Percentiles rank a stretch among this genome's conserved stretches.
These are phyloP conservation scores for Sinella curviseta DNA, from an alignment of 1,140 invertebrate species.

Conservation along the genomic window DNA sequence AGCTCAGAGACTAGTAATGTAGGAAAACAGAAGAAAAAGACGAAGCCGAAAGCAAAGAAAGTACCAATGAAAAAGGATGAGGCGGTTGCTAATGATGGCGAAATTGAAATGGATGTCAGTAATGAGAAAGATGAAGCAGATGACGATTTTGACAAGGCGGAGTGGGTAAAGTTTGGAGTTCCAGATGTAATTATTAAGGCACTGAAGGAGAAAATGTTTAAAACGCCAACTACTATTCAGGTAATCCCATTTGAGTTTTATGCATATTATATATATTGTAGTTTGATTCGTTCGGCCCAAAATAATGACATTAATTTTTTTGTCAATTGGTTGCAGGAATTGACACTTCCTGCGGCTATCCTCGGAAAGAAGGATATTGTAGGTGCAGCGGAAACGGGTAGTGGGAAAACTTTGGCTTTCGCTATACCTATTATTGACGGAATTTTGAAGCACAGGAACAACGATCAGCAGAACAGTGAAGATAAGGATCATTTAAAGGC, in stretches of 20 bases:
- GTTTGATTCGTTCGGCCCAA: conserved; percentile 2
- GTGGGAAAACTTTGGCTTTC: conserved; percentile 96
- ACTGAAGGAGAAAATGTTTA: conserved; percentile 73
- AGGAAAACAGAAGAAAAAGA: neutral
- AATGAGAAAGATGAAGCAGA: conserved; percentile 5
- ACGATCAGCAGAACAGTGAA: conserved; percentile 38
- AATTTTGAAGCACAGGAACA: conserved; percentile 71
- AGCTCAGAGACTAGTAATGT: neutral
- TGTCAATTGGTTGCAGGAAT: conserved; percentile 57
- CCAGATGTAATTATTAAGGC: conserved; percentile 71
- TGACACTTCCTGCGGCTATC: conserved; percentile 80
- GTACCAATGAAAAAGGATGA: neutral
- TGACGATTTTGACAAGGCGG: conserved; percentile 58
- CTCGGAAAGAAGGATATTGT: conserved; percentile 82
- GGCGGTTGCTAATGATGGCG: neutral
- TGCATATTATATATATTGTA: neutral
- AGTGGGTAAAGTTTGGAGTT: conserved; percentile 72
- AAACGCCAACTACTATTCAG: conserved; percentile 79
- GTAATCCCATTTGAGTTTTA: conserved; percentile 48
- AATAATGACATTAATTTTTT: conserved; percentile 15
- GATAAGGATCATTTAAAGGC: conserved; percentile 62
- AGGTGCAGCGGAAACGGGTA: conserved; percentile 95
- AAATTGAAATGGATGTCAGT: neutral
- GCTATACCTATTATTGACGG: conserved; percentile 86
- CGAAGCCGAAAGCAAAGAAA: conserved; percentile 29